Conservation (phyloP, 2,113 vertebrate species). For the Benitochromis conjunctus region DNA sequence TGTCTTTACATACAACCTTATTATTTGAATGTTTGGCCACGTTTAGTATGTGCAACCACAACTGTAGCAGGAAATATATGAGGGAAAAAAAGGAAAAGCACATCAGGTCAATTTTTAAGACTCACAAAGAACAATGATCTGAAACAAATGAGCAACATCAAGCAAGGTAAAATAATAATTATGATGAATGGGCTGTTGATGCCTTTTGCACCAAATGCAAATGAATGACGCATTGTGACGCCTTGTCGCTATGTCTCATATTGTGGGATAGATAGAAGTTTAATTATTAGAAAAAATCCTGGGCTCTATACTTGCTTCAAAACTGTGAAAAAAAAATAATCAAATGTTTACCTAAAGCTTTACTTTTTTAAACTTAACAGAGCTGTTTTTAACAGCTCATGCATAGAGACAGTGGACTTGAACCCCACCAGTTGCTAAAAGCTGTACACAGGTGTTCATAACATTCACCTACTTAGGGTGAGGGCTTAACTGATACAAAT, state of each 20-base stretch:
- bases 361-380: neutral
- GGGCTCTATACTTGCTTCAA: neutral
- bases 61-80: neutral
- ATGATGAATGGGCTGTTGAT: conserved; percentile 3
- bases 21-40: neutral
- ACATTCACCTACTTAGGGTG: neutral
- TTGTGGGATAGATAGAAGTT: neutral
- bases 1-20: neutral
- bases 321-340: accelerated
- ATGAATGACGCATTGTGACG: neutral
- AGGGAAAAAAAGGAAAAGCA: neutral
- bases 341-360: accelerated
- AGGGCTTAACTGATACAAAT: neutral
- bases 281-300: neutral
- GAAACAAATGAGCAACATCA: neutral
- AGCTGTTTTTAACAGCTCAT: neutral
- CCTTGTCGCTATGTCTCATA: neutral
- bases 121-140: neutral
- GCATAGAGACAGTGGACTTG: neutral
- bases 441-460: neutral
- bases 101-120: neutral
- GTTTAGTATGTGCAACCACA: neutral
- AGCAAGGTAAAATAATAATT: neutral
- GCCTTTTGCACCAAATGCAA: conserved; percentile 31
- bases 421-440: neutral